Base-by-base conservation (phyloP, 30 jellyfish, hydroid and myxozoan species). In the Turritopsis rubra region DNA sequence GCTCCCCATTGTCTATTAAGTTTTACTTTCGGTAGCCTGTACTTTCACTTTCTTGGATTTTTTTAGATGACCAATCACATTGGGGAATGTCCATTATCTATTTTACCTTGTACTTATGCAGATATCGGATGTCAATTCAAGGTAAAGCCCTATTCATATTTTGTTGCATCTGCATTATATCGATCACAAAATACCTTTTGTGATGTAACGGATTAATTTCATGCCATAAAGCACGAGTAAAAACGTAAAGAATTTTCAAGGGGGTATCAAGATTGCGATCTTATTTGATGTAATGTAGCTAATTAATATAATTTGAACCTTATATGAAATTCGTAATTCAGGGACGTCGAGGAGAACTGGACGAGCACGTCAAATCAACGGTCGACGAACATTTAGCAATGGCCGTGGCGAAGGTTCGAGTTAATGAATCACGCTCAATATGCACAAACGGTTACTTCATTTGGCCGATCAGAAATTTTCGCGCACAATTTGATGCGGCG, bases 381-480 rank as follows among this genome's bases (percentile, higher is more conserved):
- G 92, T 91, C 66, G 87, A 91, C 81, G 89, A 72, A 16, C 98
- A 91, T 74, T 75, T 91, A 52, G 75, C 98, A 9, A 82, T 91
- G 96, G 98, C 98, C 0, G 92, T 91, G 82, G 88, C 89, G 28
- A 91, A 91, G 75, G 87, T 91, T 0, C 96, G 96, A 4, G 95
- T 79, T 7, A 87, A 91, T 82, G 98, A 91, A 80, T 88, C 96
- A 20, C 94, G 98, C 54, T 91, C 96, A 8, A 81, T 87, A 41
- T 91, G 98, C 87, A 87, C 95, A 24, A 91, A 91, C 54, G 98
- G 98, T 19, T 21, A 54, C 19, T 91, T 91, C 73, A 81, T 91
- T 23, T 91, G 98, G 98, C 84, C 90, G 1, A 77, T 91, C 66
- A 28, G 91, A 81, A 91, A 85, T 89, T 91, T 91, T 81, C 90